phyloP scores from a whole-genome alignment of 2,113 vertebrate species.

The Poeciliopsis occidentalis region DNA sequence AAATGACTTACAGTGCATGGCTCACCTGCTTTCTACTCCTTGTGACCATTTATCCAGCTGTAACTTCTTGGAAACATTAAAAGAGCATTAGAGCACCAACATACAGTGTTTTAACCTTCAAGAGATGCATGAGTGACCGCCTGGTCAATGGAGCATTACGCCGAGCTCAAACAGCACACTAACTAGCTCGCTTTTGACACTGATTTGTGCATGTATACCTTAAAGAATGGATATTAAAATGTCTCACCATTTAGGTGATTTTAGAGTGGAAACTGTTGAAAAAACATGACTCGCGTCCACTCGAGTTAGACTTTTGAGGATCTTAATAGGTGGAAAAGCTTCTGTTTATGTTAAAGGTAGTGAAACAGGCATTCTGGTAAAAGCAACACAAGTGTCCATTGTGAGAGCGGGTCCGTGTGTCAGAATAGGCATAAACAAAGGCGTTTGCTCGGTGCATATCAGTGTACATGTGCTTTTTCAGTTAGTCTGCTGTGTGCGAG shows the following conservation, averaged over 20 bases:
- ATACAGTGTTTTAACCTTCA: conserved; percentile 67
- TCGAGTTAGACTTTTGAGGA: background rate
- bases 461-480: conserved; percentile 40
- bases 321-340: background rate
- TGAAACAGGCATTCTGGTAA: background rate
- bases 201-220: conserved; percentile 27
- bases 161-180: conserved; percentile 60
- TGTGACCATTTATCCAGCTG: conserved; percentile 74
- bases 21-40: conserved; percentile 69
- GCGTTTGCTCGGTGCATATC: conserved; percentile 20
- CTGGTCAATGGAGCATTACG: conserved; percentile 70
- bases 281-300: background rate
- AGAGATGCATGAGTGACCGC: conserved; percentile 66
- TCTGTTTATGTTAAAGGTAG: background rate
- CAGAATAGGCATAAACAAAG: conserved; percentile 25
- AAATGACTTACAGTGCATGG: conserved; percentile 69
- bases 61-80: conserved; percentile 74
- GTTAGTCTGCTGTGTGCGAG: conserved; percentile 44
- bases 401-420: background rate
- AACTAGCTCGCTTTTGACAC: conserved; percentile 60
- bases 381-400: conserved; percentile 2
- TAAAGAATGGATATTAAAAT: conserved; percentile 4
- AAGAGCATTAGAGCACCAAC: conserved; percentile 70
- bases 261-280: background rate
- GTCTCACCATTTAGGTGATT: conserved; percentile 6